Base-by-base conservation (phyloP, 2,113 vertebrate species). In the Prunella fulvescens region DNA sequence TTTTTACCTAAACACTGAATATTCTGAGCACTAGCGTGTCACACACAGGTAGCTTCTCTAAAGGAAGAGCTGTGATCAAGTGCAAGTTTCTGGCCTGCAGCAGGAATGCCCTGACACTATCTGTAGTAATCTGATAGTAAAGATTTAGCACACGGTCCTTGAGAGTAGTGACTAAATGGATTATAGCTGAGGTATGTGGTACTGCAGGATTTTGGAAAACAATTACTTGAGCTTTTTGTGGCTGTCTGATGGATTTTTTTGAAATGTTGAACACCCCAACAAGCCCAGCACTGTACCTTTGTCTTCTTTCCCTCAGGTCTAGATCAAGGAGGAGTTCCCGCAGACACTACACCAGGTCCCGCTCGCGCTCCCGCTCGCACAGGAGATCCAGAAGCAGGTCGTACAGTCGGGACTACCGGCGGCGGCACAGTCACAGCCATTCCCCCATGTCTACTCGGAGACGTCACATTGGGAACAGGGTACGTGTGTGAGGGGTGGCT, bases 361-460 rank as follows among this genome's bases (percentile, higher is more conserved):
- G 98, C 12, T 99, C 99, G 39, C 98, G 98, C 6, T 99, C 99
- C 5, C 98, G 98, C 76, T 99, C 99, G 10, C 98, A 98, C 57
- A 98, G 98, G 40, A 98, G 98, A 33, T 99, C 99, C 57, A 97
- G 98, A 53, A 99, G 99, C 64, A 96, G 99, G 65, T 99, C 99
- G 17, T 98, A 99, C 95, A 99, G 99, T 72, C 98, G 99, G 87
- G 99, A 99, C 79, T 99, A 99, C 95, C 98, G 98, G 7, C 98
- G 98, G 1, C 98, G 98, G 13, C 98, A 98, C 69, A 99, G 99
- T 86, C 99, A 99, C 91, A 99, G 99, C 96, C 99, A 98, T 73
- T 99, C 99, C 37, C 99, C 99, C 72, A 99, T 99, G 99, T 99
- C 99, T 93, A 99, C 99, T 88, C 99, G 99, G 47, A 98, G 99